Conservation (phyloP, 2,797 vertebrate genomes). For the Tachyglossus aculeatus region DNA sequence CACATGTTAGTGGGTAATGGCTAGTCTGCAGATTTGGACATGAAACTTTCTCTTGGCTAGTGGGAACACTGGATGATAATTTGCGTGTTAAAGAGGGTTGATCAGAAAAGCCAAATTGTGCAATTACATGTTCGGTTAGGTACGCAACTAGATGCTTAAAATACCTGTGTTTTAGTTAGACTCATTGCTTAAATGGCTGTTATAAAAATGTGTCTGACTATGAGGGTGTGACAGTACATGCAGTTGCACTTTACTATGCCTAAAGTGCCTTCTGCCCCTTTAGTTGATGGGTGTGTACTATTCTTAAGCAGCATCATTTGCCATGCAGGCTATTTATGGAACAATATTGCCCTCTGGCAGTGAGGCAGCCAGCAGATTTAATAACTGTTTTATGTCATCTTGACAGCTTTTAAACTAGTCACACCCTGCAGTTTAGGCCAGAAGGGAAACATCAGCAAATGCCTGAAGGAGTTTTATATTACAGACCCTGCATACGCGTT, state of each 20-base stretch:
- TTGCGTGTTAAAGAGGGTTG: slow-evolving; percentile 56
- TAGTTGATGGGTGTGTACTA: slow-evolving; percentile 37
- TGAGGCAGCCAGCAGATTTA: slow-evolving; percentile 63
- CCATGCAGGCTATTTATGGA: slow-evolving; percentile 62
- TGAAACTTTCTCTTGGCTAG: slow-evolving; percentile 21
- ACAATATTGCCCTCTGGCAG: slow-evolving; percentile 70
- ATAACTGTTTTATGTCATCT: slow-evolving; percentile 72
- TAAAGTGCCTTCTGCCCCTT: slow-evolving; percentile 52
- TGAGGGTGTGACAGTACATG: slow-evolving; percentile 27
- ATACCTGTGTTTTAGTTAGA: slow-evolving; percentile 38
- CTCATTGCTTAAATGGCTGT: slow-evolving; percentile 41
- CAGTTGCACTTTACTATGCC: slow-evolving; percentile 41
- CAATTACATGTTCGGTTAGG: slow-evolving; percentile 40
- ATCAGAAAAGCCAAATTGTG: slow-evolving; percentile 22
- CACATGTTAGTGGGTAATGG: slow-evolving; percentile 38
- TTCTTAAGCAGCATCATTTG: slow-evolving; percentile 41
- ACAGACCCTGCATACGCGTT: slow-evolving; percentile 45
- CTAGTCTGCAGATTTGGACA: too few species aligned
- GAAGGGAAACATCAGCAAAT: slow-evolving; percentile 65
- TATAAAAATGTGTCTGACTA: slow-evolving; percentile 48
- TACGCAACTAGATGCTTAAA: slow-evolving; percentile 25
- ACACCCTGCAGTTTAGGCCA: slow-evolving; percentile 67
- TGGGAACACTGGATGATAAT: slow-evolving; percentile 41
- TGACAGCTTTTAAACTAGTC: slow-evolving; percentile 73
- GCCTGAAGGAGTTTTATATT: slow-evolving; percentile 62